Percentiles rank a stretch among this genome's conserved stretches.
phyloP scores from a whole-genome alignment of 2,113 vertebrate genomes.

The Podiceps cristatus region DNA sequence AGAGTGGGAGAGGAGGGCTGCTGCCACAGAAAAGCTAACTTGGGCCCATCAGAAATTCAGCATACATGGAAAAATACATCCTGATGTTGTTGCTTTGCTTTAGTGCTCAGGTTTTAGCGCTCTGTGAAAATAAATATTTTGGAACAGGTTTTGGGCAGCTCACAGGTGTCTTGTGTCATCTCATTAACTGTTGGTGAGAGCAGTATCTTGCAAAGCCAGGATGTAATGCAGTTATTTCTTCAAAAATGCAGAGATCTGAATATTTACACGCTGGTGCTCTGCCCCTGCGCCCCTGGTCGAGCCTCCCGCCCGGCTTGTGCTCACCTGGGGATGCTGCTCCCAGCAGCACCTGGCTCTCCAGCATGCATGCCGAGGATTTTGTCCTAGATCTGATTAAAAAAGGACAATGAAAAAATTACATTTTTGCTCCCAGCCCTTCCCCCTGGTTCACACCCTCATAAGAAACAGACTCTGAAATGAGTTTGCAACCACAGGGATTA shows the following conservation, averaged over 20 bases:
- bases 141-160: background rate
- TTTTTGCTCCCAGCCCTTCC: background rate
- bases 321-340: background rate
- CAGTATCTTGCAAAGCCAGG: background rate
- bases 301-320: no score
- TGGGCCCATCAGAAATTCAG: background rate
- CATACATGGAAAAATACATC: background rate
- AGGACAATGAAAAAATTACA: background rate
- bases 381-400: background rate
- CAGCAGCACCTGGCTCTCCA: background rate
- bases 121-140: background rate
- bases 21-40: background rate
- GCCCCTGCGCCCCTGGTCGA: background rate
- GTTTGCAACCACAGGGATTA: background rate
- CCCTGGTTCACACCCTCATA: accelerated
- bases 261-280: background rate
- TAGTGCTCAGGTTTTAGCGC: accelerated
- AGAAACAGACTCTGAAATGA: background rate
- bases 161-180: accelerated
- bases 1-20: background rate
- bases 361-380: accelerated
- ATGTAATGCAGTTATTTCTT: background rate
- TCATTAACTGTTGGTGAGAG: background rate
- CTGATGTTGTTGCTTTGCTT: accelerated
- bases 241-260: background rate